Evolutionary conservation across 2,797 vertebrate genomes (phyloP), one percentile per base, ranked within the genome.

Genomic region (Sylvilagus floridanus): DNA sequence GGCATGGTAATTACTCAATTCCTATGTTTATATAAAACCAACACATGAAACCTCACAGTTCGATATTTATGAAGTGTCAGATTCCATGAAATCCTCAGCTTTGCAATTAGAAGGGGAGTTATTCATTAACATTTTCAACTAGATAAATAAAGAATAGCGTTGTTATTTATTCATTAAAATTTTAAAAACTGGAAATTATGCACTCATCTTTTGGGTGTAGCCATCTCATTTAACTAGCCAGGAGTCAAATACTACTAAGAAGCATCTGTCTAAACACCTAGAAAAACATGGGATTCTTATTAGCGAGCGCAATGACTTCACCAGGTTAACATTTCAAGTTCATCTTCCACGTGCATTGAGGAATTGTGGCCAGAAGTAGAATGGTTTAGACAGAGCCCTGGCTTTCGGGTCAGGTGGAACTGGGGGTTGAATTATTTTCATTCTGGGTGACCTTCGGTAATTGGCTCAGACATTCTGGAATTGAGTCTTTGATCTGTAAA

Each of bases 131-230:
- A 98, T 98, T 98, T 98, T 97, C 97, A 98, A 97, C 97, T 96
- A 98, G 98, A 98, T 98, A 98, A 98, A 98, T 98, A 98, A 98
- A 98, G 98, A 98, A 98, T 98, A 97, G 96, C 96, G 98, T 97
- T 97, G 97, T 97, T 98, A 98, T 98, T 98, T 98, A 98, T 98
- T 98, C 98, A 98, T 98, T 98, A 98, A 97, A 97, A 97, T 92
- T 26, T 84, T 42, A 93, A 95, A 97, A 97, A 83, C 83, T 76
- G 60, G 72, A 93, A 85, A 96, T 95, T 93, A 95, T 63, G 60
- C 50, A 77, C 93, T 95, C 86, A 86, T 96, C 84, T 96, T 97
- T 95, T 78, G 88, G 97, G 95, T 97, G 92, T 96, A 97, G 92
- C 81, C 91, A 91, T 91, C 81, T 94, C 47, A 71, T 75, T 90